Evolutionary conservation across 2,888 invertebrate species (phyloP).

Genomic region (Argynnis bischoffii): DNA sequence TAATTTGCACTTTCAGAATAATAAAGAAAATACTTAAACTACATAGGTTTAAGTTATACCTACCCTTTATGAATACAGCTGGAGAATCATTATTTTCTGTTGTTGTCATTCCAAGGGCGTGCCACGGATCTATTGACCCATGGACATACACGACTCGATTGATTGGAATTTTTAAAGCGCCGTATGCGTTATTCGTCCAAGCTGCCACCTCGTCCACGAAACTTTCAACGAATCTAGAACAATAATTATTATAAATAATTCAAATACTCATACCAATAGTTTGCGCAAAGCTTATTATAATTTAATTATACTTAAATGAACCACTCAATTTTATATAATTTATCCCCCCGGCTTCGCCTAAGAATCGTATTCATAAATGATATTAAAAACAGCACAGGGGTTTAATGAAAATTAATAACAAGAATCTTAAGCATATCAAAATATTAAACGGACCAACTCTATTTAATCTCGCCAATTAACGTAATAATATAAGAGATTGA

Average conservation of each 20-base stretch:
- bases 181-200: conserved; percentile 91
- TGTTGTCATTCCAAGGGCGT: conserved; percentile 87
- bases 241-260: conserved; percentile 12
- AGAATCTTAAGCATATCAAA: no score
- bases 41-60: conserved; percentile 14
- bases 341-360: no score
- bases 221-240: conserved; percentile 80
- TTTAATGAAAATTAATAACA: no score
- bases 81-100: conserved; percentile 82
- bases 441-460: no score
- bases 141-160: conserved; percentile 92
- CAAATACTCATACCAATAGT: neutral
- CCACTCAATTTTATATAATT: no score
- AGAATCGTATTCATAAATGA: no score
- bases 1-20: neutral
- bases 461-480: no score
- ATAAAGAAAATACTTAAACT: neutral
- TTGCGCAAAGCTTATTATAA: no score
- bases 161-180: conserved; percentile 86
- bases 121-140: conserved; percentile 95
- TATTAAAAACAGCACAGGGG: no score
- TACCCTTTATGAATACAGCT: conserved; percentile 89
- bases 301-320: no score
- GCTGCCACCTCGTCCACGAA: conserved; percentile 84
- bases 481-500: no score